Evolutionary conservation across 2,888 invertebrate species (phyloP).

Genomic region (Andrena hattorfiana): DNA sequence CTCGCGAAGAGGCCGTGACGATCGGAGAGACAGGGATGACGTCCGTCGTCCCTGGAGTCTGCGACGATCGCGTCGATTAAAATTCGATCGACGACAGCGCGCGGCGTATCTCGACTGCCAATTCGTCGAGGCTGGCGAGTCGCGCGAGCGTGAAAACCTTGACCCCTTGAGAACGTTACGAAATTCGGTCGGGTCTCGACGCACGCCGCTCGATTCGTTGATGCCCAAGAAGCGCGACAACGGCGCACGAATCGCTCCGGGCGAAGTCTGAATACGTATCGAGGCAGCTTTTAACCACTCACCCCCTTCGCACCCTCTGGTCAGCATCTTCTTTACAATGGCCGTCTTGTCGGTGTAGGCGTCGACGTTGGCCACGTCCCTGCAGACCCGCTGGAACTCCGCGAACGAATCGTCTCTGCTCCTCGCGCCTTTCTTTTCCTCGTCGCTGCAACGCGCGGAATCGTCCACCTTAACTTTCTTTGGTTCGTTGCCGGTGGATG

Average conservation of each 20-base stretch:
- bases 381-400: conserved; percentile 92
- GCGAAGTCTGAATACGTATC: background rate
- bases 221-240: background rate
- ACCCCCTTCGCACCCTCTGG: conserved; percentile 85
- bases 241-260: conserved; percentile 8
- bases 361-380: conserved; percentile 90
- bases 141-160: conserved; percentile 10
- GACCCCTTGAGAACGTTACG: conserved; percentile 35
- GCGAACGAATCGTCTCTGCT: conserved; percentile 90
- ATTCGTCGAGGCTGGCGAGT: background rate
- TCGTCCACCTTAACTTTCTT: conserved; percentile 57
- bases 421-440: background rate
- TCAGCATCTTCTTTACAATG: conserved; percentile 89
- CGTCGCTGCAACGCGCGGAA: conserved; percentile 47
- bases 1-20: background rate
- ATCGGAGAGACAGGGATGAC: background rate
- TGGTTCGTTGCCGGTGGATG: conserved; percentile 2
- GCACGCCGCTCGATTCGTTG: background rate
- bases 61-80: background rate
- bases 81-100: background rate
- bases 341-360: conserved; percentile 94
- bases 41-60: no score
- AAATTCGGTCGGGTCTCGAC: conserved; percentile 21
- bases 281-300: conserved; percentile 55
- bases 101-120: background rate